Percentiles rank a stretch among this genome's conserved stretches.
Conservation (phyloP, 2,888 invertebrate genomes). For the Graphium colonna region DNA sequence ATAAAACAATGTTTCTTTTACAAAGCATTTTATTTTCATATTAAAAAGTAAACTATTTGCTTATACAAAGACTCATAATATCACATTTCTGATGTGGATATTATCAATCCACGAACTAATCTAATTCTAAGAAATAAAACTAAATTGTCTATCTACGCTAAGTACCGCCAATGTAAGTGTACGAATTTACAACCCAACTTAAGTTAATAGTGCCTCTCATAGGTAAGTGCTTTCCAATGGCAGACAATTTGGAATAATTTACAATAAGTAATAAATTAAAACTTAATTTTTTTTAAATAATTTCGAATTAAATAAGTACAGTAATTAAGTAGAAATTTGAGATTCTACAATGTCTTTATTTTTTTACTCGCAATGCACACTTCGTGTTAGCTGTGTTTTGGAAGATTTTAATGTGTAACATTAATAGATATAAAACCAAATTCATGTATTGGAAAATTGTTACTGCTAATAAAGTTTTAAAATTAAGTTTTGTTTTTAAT, state of each 20-base stretch:
- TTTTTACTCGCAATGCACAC: background rate
- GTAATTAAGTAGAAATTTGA: constrained; percentile 37
- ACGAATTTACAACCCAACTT: constrained; percentile 27
- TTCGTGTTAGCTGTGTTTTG: background rate
- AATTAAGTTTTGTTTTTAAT: too few relatives aligned
- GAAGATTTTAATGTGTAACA: background rate
- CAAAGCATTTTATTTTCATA: constrained; percentile 60
- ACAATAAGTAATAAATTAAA: constrained; percentile 25
- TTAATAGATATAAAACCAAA: too few relatives aligned
- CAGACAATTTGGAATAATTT: constrained; percentile 31
- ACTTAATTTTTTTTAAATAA: constrained; percentile 28
- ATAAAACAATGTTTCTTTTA: constrained; percentile 35
- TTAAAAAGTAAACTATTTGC: constrained; percentile 57
- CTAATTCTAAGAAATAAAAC: constrained; percentile 40
- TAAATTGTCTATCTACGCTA: constrained; percentile 46
- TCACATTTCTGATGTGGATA: constrained; percentile 87
- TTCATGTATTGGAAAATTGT: too few relatives aligned
- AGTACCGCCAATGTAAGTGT: constrained; percentile 48
- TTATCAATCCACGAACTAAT: constrained; percentile 77
- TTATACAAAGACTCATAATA: constrained; percentile 82
- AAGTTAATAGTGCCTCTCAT: constrained; percentile 27
- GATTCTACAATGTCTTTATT: constrained; percentile 24
- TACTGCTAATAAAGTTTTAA: too few relatives aligned
- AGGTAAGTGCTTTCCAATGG: constrained; percentile 23
- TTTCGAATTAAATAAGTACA: constrained; percentile 30